Percentiles rank a stretch among this genome's conserved stretches.
Conservation (phyloP, 2,888 invertebrate species). For the Netelia fuscicornis region DNA sequence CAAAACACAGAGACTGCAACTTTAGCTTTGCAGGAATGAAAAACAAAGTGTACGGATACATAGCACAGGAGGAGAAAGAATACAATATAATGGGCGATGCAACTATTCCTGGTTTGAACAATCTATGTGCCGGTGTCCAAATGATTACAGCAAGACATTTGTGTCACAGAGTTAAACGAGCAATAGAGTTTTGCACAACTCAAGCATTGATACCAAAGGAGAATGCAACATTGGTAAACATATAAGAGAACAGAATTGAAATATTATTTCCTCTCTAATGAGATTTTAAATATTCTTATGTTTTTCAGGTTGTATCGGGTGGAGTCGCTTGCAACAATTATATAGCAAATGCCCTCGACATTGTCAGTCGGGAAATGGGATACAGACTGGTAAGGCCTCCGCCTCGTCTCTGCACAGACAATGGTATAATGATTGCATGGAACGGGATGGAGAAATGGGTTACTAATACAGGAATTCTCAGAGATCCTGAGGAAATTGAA, state of each 20-base stretch:
- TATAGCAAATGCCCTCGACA: constrained; percentile 89
- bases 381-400: constrained; percentile 92
- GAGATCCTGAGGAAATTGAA: constrained; percentile 86
- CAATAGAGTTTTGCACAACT: constrained; percentile 90
- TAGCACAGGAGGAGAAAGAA: constrained; percentile 87
- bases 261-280: constrained; percentile 9
- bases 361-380: constrained; percentile 88
- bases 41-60: constrained; percentile 86
- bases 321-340: constrained; percentile 98
- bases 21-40: constrained; percentile 96
- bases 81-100: constrained; percentile 88
- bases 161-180: constrained; percentile 93
- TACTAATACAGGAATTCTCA: constrained; percentile 85
- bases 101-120: constrained; percentile 90
- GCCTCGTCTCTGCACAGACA: constrained; percentile 96
- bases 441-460: constrained; percentile 94
- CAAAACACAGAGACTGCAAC: constrained; percentile 91
- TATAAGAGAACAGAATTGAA: constrained; percentile 14
- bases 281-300: constrained; percentile 17
- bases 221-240: constrained; percentile 87
- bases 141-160: constrained; percentile 91
- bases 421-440: constrained; percentile 99
- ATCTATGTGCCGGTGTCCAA: constrained; percentile 95
- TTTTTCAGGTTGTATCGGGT: constrained; percentile 93
- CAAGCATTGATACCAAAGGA: constrained; percentile 87